Evolutionary conservation across 2,888 invertebrate genomes (phyloP).

Genomic region (Melanotus villosus): DNA sequence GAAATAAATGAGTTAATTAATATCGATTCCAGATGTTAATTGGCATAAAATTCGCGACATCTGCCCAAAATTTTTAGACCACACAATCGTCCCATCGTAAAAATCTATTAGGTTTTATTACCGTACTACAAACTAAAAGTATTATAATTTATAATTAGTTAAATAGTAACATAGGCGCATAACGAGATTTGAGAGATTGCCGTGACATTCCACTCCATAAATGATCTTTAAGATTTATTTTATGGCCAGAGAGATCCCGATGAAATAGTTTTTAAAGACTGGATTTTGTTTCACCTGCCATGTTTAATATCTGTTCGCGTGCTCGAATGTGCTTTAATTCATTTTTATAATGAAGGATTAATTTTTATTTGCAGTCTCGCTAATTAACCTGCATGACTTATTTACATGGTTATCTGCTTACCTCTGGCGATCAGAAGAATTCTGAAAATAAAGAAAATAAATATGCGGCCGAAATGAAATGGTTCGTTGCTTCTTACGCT

Average conservation of each 20-base stretch:
- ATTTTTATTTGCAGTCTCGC: slow-evolving; percentile 28
- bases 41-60: slow-evolving; percentile 60
- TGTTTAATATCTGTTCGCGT: slow-evolving; percentile 31
- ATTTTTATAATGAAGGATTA: slow-evolving; percentile 28
- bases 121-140: neutral
- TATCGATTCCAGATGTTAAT: slow-evolving; percentile 56
- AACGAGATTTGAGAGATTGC: neutral
- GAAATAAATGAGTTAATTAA: slow-evolving; percentile 55
- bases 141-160: slow-evolving; percentile 20
- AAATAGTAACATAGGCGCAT: neutral
- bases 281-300: slow-evolving; percentile 35
- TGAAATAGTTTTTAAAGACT: slow-evolving; percentile 25
- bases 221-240: slow-evolving; percentile 36
- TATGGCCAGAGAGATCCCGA: slow-evolving; percentile 29
- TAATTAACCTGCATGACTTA: slow-evolving; percentile 31
- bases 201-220: slow-evolving; percentile 10
- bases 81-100: slow-evolving; percentile 48
- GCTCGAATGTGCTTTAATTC: slow-evolving; percentile 26
- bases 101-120: slow-evolving; percentile 16
- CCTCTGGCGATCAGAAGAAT: neutral
- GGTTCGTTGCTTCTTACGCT: too few species aligned
- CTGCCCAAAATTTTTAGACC: slow-evolving; percentile 56
- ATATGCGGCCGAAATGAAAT: neutral
- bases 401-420: slow-evolving; percentile 4
- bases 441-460: neutral